These are phyloP conservation scores for Odontothrips loti DNA, from an alignment of 2,888 invertebrate species.

Conservation along the genomic window DNA sequence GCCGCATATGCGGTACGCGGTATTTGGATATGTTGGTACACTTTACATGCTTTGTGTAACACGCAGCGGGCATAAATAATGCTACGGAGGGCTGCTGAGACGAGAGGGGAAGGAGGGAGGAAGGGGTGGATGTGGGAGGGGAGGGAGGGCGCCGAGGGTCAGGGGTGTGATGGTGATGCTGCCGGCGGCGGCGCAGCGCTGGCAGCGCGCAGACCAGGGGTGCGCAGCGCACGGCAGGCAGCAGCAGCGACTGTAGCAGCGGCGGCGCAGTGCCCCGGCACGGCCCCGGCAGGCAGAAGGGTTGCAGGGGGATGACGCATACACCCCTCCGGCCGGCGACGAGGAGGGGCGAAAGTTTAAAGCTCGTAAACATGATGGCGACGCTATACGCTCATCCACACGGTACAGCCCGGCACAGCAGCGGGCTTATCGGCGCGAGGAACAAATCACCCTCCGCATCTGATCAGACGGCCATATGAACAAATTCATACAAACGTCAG, in stretches of 20 bases:
- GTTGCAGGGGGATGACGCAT: neutral
- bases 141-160: neutral
- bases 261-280: neutral
- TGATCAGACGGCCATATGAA: neutral
- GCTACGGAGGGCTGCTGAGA: neutral
- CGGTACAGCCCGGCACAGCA: neutral
- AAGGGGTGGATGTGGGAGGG: neutral
- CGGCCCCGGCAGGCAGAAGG: neutral
- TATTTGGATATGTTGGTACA: conserved; percentile 21
- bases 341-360: conserved; percentile 1
- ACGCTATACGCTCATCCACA: neutral
- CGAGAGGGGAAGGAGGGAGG: neutral
- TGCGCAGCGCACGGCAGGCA: neutral
- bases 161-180: neutral
- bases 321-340: neutral
- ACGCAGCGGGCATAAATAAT: conserved; percentile 26
- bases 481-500: conserved; percentile 9
- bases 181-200: no score
- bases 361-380: conserved; percentile 26
- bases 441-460: conserved; percentile 5
- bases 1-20: conserved; percentile 9
- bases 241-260: neutral
- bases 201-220: neutral
- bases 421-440: neutral
- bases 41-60: conserved; percentile 22